Evolutionary conservation across 2,888 invertebrate genomes (phyloP).

Genomic region (Leucoma salicis): DNA sequence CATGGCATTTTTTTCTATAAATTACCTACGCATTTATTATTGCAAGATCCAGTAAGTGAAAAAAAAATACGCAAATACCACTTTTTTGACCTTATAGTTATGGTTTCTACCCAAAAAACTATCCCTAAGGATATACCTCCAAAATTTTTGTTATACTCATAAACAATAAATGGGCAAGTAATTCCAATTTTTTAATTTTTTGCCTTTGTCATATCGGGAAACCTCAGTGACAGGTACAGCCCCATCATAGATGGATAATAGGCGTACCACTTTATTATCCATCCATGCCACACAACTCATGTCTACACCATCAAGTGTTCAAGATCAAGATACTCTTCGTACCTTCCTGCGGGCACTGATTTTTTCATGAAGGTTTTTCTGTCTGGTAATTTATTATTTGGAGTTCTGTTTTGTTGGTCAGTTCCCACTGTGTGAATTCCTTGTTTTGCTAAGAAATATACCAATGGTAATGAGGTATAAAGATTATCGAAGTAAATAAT

Average conservation of each 20-base stretch:
- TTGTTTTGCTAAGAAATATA: constrained; percentile 34
- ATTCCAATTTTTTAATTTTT: constrained; percentile 41
- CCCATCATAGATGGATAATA: constrained; percentile 42
- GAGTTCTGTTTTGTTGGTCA: constrained; percentile 33
- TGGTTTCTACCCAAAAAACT: constrained; percentile 39
- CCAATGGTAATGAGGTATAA: constrained; percentile 33
- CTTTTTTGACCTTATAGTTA: constrained; percentile 7
- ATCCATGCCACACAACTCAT: constrained; percentile 44
- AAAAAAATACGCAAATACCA: constrained; percentile 41
- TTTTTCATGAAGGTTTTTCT: constrained; percentile 47
- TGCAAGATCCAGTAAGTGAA: constrained; percentile 41
- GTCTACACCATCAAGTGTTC: constrained; percentile 39
- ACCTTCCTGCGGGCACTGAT: constrained; percentile 44
- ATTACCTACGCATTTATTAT: constrained; percentile 45
- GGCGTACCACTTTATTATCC: constrained; percentile 42
- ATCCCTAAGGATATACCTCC: constrained; percentile 48
- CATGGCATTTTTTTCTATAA: constrained; percentile 16
- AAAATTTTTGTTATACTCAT: constrained; percentile 34
- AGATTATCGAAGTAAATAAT: constrained; percentile 15
- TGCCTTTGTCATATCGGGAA: constrained; percentile 8
- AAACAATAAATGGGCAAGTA: constrained; percentile 44
- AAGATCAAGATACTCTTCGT: constrained; percentile 37
- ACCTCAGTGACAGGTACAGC: constrained; percentile 34
- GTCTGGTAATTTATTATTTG: constrained; percentile 23
- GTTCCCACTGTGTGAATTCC: constrained; percentile 38